Percentiles rank a stretch among this genome's conserved stretches.
phyloP scores from a whole-genome alignment of 1,140 invertebrate species.

The Drosophila azteca region DNA sequence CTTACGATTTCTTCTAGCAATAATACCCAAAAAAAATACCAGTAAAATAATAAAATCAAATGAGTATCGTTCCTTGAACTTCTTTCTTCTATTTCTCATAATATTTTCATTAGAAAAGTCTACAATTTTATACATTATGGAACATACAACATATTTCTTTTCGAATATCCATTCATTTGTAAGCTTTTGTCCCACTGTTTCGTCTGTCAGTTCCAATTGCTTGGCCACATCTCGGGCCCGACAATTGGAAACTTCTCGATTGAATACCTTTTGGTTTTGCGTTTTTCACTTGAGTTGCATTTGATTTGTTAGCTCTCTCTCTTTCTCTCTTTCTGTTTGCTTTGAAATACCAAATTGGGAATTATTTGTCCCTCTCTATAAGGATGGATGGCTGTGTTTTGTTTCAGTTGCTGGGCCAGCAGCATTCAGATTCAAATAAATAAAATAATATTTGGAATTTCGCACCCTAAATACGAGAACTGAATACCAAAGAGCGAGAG shows the following conservation, averaged over 20 bases:
- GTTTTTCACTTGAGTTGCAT: conserved; percentile 63
- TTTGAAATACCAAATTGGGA: conserved; percentile 16
- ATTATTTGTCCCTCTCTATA: neutral
- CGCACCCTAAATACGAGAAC: conserved; percentile 70
- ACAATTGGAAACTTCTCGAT: conserved; percentile 2
- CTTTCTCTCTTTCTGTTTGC: neutral
- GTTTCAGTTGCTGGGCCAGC: conserved; percentile 52
- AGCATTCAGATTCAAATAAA: conserved; percentile 80
- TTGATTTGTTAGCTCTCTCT: conserved; percentile 37
- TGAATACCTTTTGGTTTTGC: conserved; percentile 54
- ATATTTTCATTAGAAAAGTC: no score
- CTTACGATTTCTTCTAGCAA: no score
- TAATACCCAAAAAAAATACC: no score
- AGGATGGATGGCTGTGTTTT: conserved; percentile 18
- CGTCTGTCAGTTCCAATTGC: conserved; percentile 9
- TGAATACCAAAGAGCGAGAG: neutral
- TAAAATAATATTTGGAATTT: conserved; percentile 83
- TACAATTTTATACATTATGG: neutral
- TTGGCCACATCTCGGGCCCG: neutral
- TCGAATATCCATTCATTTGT: neutral
- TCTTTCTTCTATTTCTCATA: no score
- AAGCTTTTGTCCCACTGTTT: conserved; percentile 40
- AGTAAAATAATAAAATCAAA: no score
- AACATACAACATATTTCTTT: neutral
- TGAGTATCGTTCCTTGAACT: no score